A percentile compares a stretch with the other conserved stretches of the same genome.
phyloP scores from a whole-genome alignment of 2,797 vertebrate species.

The Valencia hispanica region DNA sequence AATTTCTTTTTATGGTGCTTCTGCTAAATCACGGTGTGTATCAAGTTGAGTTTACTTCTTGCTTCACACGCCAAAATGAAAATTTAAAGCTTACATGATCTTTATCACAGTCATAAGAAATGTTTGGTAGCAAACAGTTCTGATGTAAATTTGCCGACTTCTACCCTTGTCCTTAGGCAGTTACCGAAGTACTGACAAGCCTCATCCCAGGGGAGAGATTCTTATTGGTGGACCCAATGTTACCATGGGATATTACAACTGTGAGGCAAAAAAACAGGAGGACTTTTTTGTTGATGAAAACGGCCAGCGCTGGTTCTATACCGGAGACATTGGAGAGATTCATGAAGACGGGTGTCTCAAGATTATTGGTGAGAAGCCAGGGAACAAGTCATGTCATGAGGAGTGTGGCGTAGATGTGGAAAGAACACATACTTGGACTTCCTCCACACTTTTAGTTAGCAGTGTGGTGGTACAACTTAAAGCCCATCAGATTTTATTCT shows the following conservation, averaged over 20 bases:
- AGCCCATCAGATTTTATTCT: conserved; percentile 34
- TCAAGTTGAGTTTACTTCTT: conserved; percentile 29
- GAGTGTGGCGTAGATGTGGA: background rate
- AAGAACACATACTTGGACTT: conserved; percentile 16
- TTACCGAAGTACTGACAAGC: conserved; percentile 90
- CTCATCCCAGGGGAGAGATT: conserved; percentile 92
- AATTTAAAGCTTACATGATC: conserved; percentile 3
- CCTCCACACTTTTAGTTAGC: conserved; percentile 30
- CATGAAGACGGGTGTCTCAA: conserved; percentile 92
- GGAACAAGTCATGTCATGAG: background rate
- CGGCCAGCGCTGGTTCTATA: conserved; percentile 94
- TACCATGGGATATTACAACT: conserved; percentile 95
- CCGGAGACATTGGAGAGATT: conserved; percentile 94
- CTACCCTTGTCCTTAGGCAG: conserved; percentile 78
- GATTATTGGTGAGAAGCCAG: conserved; percentile 89
- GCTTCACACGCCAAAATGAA: background rate
- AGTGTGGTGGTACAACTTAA: conserved; percentile 39
- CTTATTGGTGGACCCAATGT: conserved; percentile 93
- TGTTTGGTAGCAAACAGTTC: conserved; percentile 4
- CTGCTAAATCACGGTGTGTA: conserved; percentile 38
- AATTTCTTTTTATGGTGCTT: conserved; percentile 41
- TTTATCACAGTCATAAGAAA: background rate
- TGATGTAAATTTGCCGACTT: background rate
- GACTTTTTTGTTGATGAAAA: conserved; percentile 90
- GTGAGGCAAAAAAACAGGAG: conserved; percentile 80